Conservation (phyloP, 2,888 invertebrate species). For the Eupithecia vulgata region DNA sequence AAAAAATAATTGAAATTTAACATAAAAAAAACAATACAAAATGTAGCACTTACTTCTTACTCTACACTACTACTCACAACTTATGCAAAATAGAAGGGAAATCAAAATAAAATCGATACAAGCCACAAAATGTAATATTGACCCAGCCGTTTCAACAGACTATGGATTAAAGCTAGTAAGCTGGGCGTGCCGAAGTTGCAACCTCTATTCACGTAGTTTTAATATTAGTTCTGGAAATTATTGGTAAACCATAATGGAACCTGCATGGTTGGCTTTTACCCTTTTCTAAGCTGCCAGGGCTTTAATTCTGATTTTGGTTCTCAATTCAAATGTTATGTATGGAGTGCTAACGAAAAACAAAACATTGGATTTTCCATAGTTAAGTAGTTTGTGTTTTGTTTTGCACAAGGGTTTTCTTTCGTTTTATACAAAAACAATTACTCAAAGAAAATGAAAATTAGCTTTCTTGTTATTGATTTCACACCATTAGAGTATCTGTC, state of each 20-base stretch:
- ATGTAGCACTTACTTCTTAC: too few relatives aligned
- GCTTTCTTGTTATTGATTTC: neutral
- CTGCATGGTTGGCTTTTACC: constrained; percentile 23
- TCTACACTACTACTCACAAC: too few relatives aligned
- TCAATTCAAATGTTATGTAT: neutral
- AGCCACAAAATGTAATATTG: neutral
- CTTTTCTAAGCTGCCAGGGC: neutral
- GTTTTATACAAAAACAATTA: neutral
- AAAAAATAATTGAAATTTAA: neutral
- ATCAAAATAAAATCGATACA: neutral
- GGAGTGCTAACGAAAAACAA: neutral
- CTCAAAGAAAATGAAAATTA: neutral
- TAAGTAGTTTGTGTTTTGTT: neutral
- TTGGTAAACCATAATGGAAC: constrained; percentile 32
- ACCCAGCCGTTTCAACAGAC: constrained; percentile 23
- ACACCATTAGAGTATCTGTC: neutral
- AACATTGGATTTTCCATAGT: neutral
- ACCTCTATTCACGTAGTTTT: constrained; percentile 36
- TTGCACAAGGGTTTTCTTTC: neutral
- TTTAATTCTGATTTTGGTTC: neutral
- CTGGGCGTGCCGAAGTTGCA: constrained; percentile 32
- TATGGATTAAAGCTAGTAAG: constrained; percentile 25
- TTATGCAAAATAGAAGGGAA: neutral
- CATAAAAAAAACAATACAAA: neutral
- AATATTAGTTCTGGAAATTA: constrained; percentile 39